Evolutionary conservation across 2,113 vertebrate genomes (phyloP).

Genomic region (Hemichromis elongatus): DNA sequence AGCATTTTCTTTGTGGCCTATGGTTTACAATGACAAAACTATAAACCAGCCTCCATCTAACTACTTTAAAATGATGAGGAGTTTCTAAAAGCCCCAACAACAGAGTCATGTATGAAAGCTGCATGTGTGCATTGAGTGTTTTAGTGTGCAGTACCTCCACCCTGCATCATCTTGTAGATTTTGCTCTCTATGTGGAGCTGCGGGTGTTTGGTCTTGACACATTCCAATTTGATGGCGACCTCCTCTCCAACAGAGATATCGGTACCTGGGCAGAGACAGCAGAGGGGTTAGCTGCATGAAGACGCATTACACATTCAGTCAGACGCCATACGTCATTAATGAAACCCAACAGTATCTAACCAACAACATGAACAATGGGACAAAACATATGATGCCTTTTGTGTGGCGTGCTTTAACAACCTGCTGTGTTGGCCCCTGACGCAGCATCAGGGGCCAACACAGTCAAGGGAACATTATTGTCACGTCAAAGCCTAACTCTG

Average conservation of each 20-base stretch:
- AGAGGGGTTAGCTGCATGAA: neutral
- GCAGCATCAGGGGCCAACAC: neutral
- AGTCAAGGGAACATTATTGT: neutral
- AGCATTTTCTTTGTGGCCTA: neutral
- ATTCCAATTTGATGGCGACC: slow-evolving; percentile 95
- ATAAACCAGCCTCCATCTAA: neutral
- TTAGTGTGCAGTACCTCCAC: slow-evolving; percentile 78
- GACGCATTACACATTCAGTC: neutral
- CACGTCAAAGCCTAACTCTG: neutral
- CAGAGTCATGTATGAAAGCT: neutral
- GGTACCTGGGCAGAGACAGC: slow-evolving; percentile 75
- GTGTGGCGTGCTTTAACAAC: no score
- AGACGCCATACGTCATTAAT: neutral
- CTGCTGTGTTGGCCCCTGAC: no score
- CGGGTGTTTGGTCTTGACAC: slow-evolving; percentile 97
- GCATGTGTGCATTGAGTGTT: neutral
- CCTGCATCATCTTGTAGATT: slow-evolving; percentile 99
- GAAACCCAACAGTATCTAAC: neutral
- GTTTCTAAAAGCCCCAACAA: neutral
- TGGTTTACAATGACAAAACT: neutral
- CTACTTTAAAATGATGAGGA: neutral
- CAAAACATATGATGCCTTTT: no score
- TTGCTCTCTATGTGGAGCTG: slow-evolving; percentile 98
- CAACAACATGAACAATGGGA: neutral
- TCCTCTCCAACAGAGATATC: slow-evolving; percentile 94